Percentiles rank a stretch among this genome's conserved stretches.
Conservation (phyloP, 2,888 invertebrate genomes). For the Lottia scabra region DNA sequence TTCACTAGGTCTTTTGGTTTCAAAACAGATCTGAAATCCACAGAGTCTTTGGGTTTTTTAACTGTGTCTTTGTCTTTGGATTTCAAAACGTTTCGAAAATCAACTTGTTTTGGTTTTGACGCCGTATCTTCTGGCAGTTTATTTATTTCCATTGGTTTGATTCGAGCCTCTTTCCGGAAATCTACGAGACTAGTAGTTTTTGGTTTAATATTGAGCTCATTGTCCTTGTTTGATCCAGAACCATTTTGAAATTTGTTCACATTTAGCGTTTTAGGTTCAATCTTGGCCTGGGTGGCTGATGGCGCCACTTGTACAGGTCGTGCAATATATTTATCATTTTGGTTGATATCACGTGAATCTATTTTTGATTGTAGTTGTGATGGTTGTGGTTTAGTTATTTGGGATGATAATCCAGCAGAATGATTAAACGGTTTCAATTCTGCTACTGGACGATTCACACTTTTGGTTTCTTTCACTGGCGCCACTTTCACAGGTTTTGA, state of each 20-base stretch:
- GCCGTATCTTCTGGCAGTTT: neutral
- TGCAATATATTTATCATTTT: neutral
- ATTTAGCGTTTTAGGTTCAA: neutral
- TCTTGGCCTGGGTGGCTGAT: no score
- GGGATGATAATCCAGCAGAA: neutral
- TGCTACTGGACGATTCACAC: neutral
- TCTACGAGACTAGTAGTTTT: neutral
- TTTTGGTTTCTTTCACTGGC: neutral
- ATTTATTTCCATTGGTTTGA: constrained; percentile 7
- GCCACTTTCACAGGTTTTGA: neutral
- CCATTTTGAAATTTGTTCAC: neutral
- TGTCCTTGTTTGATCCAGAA: neutral
- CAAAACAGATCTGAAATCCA: constrained; percentile 19
- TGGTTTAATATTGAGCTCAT: neutral
- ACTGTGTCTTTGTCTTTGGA: constrained; percentile 16
- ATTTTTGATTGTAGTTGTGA: neutral
- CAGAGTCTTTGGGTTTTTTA: constrained; percentile 5
- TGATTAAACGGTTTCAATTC: neutral
- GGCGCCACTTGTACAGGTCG: neutral
- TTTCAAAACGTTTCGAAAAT: constrained; percentile 32
- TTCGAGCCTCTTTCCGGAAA: neutral
- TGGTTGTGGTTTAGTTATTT: neutral
- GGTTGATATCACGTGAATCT: neutral
- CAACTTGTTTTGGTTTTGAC: constrained; percentile 19
- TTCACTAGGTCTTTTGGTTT: neutral